Percentiles rank a stretch among this genome's conserved stretches.
Evolutionary conservation across 2,113 vertebrate genomes (phyloP).

Genomic region (Sigmodon hispidus): DNA sequence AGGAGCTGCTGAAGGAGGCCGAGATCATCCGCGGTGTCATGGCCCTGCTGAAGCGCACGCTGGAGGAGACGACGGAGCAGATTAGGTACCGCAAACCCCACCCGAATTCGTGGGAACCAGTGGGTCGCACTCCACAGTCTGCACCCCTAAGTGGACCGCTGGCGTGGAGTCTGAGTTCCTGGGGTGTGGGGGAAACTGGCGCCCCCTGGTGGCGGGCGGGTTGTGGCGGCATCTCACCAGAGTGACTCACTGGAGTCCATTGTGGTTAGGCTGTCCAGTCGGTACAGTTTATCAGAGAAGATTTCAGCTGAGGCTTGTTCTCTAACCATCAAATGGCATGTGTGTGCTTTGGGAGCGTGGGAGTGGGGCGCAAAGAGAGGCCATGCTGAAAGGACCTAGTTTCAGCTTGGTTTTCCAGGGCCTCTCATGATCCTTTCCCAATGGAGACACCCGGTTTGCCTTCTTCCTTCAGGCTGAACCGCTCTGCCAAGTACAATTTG

Average conservation of each 20-base stretch:
- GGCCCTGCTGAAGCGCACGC: slow-evolving; percentile 86
- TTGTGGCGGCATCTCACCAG: neutral
- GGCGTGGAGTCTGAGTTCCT: neutral
- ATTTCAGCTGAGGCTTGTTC: neutral
- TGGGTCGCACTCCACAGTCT: neutral
- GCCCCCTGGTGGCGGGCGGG: neutral
- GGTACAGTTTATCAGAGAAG: neutral
- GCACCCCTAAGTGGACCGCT: neutral
- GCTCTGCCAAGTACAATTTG: slow-evolving; percentile 90
- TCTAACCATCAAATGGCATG: neutral
- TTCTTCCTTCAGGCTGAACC: slow-evolving; percentile 88
- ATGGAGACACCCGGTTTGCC: neutral
- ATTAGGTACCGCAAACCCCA: slow-evolving; percentile 86
- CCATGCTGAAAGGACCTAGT: no score
- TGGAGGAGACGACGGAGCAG: slow-evolving; percentile 92
- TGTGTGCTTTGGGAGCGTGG: neutral
- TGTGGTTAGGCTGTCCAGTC: neutral
- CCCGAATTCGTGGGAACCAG: neutral
- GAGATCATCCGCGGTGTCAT: slow-evolving; percentile 86
- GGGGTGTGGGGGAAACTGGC: no score
- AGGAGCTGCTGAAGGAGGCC: slow-evolving; percentile 90
- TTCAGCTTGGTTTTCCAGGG: neutral
- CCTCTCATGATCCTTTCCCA: neutral
- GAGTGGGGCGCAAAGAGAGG: neutral
- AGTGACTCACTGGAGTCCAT: neutral